phyloP scores from a whole-genome alignment of 1,140 invertebrate genomes.

The Galendromus occidentalis region DNA sequence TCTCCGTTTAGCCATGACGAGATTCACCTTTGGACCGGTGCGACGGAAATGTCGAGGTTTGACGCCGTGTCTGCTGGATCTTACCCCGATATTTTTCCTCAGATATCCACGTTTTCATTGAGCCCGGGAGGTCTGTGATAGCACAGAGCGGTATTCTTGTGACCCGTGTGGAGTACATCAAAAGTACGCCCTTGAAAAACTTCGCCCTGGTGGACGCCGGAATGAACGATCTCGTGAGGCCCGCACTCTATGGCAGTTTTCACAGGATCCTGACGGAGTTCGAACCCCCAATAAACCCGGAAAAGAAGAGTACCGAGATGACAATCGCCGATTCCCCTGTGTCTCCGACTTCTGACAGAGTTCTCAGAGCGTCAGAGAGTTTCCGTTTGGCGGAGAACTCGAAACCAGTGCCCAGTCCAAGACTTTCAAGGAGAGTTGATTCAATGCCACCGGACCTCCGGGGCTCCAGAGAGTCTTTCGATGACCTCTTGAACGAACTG shows the following conservation, averaged over 20 bases:
- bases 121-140: slow-evolving; percentile 29
- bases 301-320: not conserved
- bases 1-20: too few species aligned
- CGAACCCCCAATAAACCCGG: slow-evolving; percentile 3
- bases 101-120: slow-evolving; percentile 20
- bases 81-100: too few species aligned
- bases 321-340: not conserved
- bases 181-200: slow-evolving; percentile 14
- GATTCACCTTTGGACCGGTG: too few species aligned
- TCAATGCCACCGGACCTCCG: not conserved
- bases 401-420: not conserved
- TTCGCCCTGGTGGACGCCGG: slow-evolving; percentile 23
- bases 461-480: not conserved
- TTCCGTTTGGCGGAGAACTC: not conserved
- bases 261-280: slow-evolving; percentile 25
- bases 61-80: too few species aligned
- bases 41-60: too few species aligned
- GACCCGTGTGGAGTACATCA: slow-evolving; percentile 24
- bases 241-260: slow-evolving; percentile 28
- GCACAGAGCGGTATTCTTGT: slow-evolving; percentile 28
- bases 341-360: not conserved
- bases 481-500: not conserved
- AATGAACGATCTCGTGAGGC: slow-evolving; percentile 27
- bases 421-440: not conserved
- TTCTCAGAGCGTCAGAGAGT: not conserved